These are phyloP conservation scores for Tachuris rubrigastra DNA, from an alignment of 2,113 vertebrate genomes.

Conservation along the genomic window DNA sequence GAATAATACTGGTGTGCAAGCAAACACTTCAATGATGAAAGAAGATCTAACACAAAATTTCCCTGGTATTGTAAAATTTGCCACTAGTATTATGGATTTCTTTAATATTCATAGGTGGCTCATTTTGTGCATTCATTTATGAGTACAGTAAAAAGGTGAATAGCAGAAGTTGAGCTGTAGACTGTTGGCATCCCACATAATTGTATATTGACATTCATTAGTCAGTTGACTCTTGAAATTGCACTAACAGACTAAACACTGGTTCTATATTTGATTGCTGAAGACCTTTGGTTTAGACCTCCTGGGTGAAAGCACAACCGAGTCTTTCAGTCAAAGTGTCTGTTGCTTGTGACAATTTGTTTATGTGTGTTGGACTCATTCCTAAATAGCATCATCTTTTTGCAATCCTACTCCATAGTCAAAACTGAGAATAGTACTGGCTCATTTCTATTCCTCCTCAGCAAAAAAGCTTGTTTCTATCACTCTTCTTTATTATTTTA, in stretches of 20 bases:
- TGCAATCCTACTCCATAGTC: background rate
- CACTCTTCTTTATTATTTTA: background rate
- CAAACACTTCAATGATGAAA: background rate
- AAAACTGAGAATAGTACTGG: background rate
- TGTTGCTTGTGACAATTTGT: constrained; percentile 23
- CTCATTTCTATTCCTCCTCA: background rate
- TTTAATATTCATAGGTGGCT: background rate
- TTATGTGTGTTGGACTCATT: constrained; percentile 1
- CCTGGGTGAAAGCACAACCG: constrained; percentile 6
- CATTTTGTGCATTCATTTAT: background rate
- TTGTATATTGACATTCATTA: background rate
- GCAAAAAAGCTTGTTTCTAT: background rate
- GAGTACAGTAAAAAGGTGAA: background rate
- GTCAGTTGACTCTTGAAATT: background rate
- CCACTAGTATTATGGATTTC: background rate
- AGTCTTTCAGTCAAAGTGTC: constrained; percentile 4
- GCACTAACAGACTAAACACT: background rate
- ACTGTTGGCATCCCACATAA: background rate
- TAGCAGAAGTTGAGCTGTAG: background rate
- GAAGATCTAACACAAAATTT: background rate
- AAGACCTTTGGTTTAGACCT: constrained; percentile 16
- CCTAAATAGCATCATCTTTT: background rate
- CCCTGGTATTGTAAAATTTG: background rate
- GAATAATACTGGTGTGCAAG: background rate
- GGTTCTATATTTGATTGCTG: constrained; percentile 19